Percentiles rank a stretch among this genome's conserved stretches.
These are phyloP conservation scores for Campoplex nolae DNA, from an alignment of 2,888 invertebrate genomes.

Conservation along the genomic window DNA sequence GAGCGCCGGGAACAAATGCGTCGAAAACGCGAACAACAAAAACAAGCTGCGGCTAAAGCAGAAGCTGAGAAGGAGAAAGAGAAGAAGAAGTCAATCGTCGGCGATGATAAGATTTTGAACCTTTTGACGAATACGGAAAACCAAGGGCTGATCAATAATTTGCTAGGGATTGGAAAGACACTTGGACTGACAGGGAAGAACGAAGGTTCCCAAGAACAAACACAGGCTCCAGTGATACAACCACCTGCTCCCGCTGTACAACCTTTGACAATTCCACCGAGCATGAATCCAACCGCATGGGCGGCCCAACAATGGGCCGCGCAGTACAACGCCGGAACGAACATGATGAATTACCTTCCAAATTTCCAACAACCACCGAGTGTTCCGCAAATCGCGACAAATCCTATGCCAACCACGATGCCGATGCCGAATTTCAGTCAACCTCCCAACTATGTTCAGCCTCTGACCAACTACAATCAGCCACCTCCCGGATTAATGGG, in stretches of 20 bases:
- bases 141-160: conserved; percentile 82
- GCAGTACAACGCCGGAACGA: conserved; percentile 78
- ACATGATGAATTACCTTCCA: conserved; percentile 68
- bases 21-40: conserved; percentile 86
- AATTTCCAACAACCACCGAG: conserved; percentile 52
- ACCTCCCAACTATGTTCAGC: conserved; percentile 48
- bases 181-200: conserved; percentile 81
- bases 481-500: conserved; percentile 57
- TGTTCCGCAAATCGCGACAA: conserved; percentile 68
- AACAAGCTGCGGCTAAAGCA: conserved; percentile 77
- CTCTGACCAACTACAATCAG: conserved; percentile 51
- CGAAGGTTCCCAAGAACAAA: conserved; percentile 65
- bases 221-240: conserved; percentile 61
- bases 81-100: conserved; percentile 80
- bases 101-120: conserved; percentile 82
- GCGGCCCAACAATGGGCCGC: conserved; percentile 80
- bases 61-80: conserved; percentile 82
- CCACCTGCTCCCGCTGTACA: conserved; percentile 18
- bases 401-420: conserved; percentile 68
- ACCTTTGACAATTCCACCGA: conserved; percentile 71
- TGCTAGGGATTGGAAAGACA: conserved; percentile 82
- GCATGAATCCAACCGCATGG: conserved; percentile 78
- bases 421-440: conserved; percentile 63
- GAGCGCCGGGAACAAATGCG: conserved; percentile 94
- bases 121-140: conserved; percentile 82